phyloP scores from a whole-genome alignment of 1,140 invertebrate genomes.

The Magallana gigas region DNA sequence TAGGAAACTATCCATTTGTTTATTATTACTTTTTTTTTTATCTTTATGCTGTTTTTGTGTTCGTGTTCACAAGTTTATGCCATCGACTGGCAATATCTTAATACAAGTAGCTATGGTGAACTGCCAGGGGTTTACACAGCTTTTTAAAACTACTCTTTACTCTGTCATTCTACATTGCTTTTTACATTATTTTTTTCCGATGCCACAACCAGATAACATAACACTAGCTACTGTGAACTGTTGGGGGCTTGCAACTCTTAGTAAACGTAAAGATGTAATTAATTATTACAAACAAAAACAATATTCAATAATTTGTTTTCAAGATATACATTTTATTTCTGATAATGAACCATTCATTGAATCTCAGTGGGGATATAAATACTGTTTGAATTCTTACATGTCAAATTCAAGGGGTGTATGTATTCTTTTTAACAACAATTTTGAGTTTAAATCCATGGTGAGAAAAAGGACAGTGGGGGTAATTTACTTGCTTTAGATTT shows the following conservation, averaged over 20 bases:
- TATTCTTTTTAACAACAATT: constrained; percentile 51
- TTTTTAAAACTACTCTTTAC: neutral
- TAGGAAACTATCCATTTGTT: neutral
- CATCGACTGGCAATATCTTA: neutral
- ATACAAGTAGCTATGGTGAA: no score
- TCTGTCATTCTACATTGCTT: no score
- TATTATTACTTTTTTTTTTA: neutral
- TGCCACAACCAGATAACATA: neutral
- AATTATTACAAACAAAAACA: constrained; percentile 2
- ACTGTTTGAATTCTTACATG: no score
- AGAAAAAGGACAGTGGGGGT: constrained; percentile 39
- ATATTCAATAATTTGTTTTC: no score
- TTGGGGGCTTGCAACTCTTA: neutral
- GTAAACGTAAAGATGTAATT: constrained; percentile 38
- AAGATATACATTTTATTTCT: no score
- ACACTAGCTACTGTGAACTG: constrained; percentile 28
- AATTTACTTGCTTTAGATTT: constrained; percentile 50
- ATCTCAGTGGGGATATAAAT: no score
- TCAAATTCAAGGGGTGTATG: constrained; percentile 49
- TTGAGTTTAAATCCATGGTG: constrained; percentile 48
- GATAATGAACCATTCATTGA: no score
- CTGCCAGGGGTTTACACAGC: no score
- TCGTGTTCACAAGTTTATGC: neutral
- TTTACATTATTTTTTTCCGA: no score
- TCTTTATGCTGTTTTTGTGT: neutral